These are phyloP conservation scores for Drosophila ambigua DNA, from an alignment of 1,140 invertebrate species.

Conservation along the genomic window DNA sequence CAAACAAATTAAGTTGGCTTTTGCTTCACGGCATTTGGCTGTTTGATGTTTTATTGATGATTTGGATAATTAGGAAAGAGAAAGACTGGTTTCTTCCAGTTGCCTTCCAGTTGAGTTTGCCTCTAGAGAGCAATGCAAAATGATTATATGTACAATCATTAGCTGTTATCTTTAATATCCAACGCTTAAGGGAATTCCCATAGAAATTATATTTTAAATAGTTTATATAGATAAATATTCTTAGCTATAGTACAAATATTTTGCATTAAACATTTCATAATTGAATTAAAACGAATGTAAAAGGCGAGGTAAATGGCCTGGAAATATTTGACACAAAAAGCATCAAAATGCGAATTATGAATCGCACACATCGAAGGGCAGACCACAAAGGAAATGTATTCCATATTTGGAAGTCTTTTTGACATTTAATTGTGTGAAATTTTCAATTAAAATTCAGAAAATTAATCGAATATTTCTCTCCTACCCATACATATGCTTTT, in stretches of 20 bases:
- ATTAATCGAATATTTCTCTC: slow-evolving; percentile 33
- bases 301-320: too few species aligned
- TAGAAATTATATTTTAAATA: neutral
- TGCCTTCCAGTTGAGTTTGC: too few species aligned
- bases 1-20: slow-evolving; percentile 52
- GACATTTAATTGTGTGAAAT: slow-evolving; percentile 66
- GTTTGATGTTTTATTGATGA: slow-evolving; percentile 79
- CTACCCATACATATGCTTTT: neutral
- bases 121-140: slow-evolving; percentile 44
- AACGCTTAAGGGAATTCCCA: neutral
- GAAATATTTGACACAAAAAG: too few species aligned
- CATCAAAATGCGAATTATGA: slow-evolving; percentile 11
- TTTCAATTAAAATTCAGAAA: slow-evolving; percentile 79
- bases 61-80: slow-evolving; percentile 62
- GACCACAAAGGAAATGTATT: neutral
- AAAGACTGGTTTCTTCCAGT: too few species aligned
- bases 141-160: slow-evolving; percentile 35
- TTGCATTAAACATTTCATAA: slow-evolving; percentile 1
- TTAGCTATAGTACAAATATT: slow-evolving; percentile 1
- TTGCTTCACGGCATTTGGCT: slow-evolving; percentile 13
- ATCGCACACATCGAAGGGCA: neutral
- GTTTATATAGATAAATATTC: too few species aligned
- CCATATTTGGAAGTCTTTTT: slow-evolving; percentile 43
- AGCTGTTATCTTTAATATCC: neutral
- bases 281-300: too few species aligned